Conservation (phyloP, 2,888 invertebrate species). For the Xylophagus ater region DNA sequence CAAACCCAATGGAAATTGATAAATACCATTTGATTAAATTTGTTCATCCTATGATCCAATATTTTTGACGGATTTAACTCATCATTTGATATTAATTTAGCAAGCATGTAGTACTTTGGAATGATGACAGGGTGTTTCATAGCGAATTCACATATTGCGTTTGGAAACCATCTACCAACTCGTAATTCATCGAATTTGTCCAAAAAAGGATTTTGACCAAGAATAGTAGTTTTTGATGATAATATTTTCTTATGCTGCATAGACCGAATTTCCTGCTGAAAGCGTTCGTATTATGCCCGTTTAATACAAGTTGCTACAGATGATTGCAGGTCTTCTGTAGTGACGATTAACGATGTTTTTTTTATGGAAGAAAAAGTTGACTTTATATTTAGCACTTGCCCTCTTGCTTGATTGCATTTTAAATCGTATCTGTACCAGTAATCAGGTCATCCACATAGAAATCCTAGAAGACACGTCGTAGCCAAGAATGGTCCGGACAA, state of each 20-base stretch:
- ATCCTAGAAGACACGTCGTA: conserved; percentile 15
- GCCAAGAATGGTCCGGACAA: conserved; percentile 21
- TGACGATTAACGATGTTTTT: background rate
- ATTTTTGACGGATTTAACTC: background rate
- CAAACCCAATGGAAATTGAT: conserved; percentile 16
- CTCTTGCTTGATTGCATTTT: conserved; percentile 12
- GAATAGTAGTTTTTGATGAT: background rate
- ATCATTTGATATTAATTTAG: background rate
- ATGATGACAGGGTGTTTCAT: conserved; percentile 1
- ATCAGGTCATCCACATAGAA: conserved; percentile 19
- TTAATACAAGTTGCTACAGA: background rate
- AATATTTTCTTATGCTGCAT: background rate
- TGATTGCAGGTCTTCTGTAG: background rate
- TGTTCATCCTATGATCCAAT: background rate
- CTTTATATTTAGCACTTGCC: conserved; percentile 1
- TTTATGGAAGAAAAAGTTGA: background rate
- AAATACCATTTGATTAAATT: background rate
- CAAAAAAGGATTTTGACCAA: background rate
- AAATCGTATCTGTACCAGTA: conserved; percentile 13
- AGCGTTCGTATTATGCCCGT: background rate
- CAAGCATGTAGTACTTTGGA: background rate
- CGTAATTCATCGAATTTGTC: background rate
- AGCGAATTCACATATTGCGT: background rate
- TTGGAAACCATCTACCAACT: background rate
- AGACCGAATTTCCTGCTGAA: background rate